Evolutionary conservation across 2,797 vertebrate genomes (phyloP), one percentile per base, ranked within the genome.

Genomic region (Gymnopithys bicolor): DNA sequence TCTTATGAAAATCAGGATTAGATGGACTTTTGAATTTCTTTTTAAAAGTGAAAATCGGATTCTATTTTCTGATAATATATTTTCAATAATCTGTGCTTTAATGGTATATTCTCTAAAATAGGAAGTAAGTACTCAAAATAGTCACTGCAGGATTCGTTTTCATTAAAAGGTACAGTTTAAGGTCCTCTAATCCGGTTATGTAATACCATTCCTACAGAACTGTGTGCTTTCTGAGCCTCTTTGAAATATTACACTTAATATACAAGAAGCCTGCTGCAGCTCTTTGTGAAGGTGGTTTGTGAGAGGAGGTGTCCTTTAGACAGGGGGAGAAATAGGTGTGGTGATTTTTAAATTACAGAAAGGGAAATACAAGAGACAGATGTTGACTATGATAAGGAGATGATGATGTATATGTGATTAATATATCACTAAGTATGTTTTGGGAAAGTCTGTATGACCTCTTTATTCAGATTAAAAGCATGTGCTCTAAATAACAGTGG

Each of bases 401-500:
- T 87, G 17, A 90, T 90, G 88, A 94, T 97, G 89, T 95, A 79
- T 43, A 93, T 71, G 63, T 93, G 84, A 96, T 96, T 93, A 91
- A 82, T 96, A 70, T 55, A 91, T 95, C 68, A 87, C 59, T 94
- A 78, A 91, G 90, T 84, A 75, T 84, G 35, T 67, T 95, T 93
- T 93, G 68, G 78, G 95, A 62, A 41, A 74, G 64, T 94, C 67
- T 77, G 14, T 86, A 68, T 92, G 87, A 78, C 90, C 91, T 90
- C 90, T 96, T 97, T 71, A 82, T 59, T 95, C 82, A 93, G 82
- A 96, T 96, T 97, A 96, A 91, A 89, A 76, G 49, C 56, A 59
- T 81, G 79, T 95, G 64, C 76, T 94, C 59, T 95, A 95, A 96
- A 97, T 96, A 97, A 93, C 41, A 79, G 75, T 89, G 63, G 87